Conservation (phyloP, 2,113 vertebrate genomes). For the Oplegnathus fasciatus region DNA sequence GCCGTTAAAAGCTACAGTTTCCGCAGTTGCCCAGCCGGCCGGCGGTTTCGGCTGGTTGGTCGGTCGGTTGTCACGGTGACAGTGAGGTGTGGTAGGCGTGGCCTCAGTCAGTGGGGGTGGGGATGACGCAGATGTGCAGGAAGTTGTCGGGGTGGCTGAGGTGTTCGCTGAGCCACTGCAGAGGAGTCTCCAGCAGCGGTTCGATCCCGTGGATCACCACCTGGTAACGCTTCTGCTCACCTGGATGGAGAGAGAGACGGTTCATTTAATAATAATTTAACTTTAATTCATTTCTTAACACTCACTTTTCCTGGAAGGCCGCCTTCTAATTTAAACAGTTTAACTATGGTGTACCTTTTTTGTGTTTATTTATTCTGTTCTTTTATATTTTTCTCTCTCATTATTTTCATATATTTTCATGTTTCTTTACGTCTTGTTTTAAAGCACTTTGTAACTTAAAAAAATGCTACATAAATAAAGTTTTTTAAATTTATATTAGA, state of each 20-base stretch:
- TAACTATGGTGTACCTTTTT: neutral
- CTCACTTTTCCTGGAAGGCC: neutral
- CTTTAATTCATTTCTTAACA: neutral
- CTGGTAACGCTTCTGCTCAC: constrained; percentile 92
- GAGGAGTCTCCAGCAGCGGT: constrained; percentile 95
- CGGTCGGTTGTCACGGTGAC: constrained; percentile 4
- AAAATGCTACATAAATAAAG: too few relatives aligned
- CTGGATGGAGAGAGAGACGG: constrained; percentile 73
- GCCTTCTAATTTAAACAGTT: neutral
- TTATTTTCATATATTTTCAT: neutral
- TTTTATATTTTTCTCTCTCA: neutral
- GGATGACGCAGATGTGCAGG: constrained; percentile 95
- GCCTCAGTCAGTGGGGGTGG: constrained; percentile 91
- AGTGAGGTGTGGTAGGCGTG: neutral
- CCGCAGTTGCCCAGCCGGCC: neutral
- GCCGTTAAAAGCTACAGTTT: neutral
- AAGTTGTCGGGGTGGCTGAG: constrained; percentile 99
- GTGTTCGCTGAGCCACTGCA: constrained; percentile 99
- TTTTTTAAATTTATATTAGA: neutral
- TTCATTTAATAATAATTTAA: too few relatives aligned
- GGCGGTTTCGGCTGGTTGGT: neutral
- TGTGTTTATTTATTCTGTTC: neutral
- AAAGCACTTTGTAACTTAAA: neutral
- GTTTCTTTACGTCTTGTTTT: neutral
- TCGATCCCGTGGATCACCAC: constrained; percentile 98